These are phyloP conservation scores for Podabrus alpinus DNA, from an alignment of 2,888 invertebrate genomes.

Conservation along the genomic window DNA sequence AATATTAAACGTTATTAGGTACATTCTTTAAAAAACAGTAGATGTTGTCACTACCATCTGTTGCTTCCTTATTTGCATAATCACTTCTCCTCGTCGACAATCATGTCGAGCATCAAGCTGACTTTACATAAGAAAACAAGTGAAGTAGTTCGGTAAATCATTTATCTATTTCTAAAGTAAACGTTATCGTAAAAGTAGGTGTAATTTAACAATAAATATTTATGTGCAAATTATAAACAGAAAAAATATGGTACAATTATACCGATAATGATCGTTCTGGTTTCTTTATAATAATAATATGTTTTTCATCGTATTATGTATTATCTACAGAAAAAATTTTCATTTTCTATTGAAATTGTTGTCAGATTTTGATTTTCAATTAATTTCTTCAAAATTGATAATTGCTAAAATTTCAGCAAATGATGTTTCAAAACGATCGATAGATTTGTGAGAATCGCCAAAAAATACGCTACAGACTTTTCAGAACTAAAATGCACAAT, in stretches of 20 bases:
- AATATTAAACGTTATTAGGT: slow-evolving; percentile 10
- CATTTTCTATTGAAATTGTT: too few species aligned
- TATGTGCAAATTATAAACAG: not conserved
- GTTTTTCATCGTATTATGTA: too few species aligned
- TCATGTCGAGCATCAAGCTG: slow-evolving; percentile 15
- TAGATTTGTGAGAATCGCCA: too few species aligned
- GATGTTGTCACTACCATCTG: slow-evolving; percentile 27
- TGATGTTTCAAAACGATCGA: not conserved
- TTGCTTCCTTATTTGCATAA: slow-evolving; percentile 30
- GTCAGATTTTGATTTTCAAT: not conserved
- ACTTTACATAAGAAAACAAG: slow-evolving; percentile 18
- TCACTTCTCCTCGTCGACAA: slow-evolving; percentile 24
- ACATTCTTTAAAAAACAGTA: slow-evolving; percentile 18
- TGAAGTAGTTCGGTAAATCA: not conserved
- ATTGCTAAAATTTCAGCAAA: not conserved
- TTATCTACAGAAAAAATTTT: too few species aligned
- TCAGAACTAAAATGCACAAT: too few species aligned
- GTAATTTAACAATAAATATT: not conserved
- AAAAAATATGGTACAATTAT: not conserved
- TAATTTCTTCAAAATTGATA: too few species aligned
- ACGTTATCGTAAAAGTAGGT: not conserved
- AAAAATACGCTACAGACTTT: too few species aligned
- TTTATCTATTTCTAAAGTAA: not conserved
- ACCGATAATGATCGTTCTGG: not conserved
- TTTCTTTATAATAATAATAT: too few species aligned